Base-by-base conservation (phyloP, 2,888 invertebrate species). In the Timandra comae region DNA sequence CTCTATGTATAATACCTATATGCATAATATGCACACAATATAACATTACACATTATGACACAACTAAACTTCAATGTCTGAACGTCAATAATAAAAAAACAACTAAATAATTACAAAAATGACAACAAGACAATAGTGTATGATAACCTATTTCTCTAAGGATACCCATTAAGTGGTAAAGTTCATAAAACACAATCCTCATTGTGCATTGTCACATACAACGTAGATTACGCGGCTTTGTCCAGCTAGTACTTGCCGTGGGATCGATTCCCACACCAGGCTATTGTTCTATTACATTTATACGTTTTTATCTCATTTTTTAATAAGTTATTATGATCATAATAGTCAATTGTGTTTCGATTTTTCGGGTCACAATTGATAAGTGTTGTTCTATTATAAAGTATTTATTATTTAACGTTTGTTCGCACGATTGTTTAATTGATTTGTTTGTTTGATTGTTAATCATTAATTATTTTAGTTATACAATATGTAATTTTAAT, bases 291-390 rank as follows among this genome's bases (percentile, higher is more conserved):
- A 43, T 48, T 47, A 45, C 53, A 62, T 52, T 53, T 50, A 54
- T 59, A 38, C 49, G 53, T 64, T 67, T 67, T 76, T 75, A 71
- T 73, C 66, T 63, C 49, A 46, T 51, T 68, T 77, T 75, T 78
- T 73, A 75, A 66, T 60, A 60, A 57, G 65, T 66, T 70, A 78
- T 78, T 74, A 72, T 69, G 62, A 69, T 61, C 68, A 82, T 81
- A 84, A 84, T 84, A 65, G 79, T 53, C 75, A 74, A 84, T 84
- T 84, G 82, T 84, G 71, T 56, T 61, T 52, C 55, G 56, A 64
- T 67, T 67, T 57, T 47, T 49, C 41, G 49, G 48, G 45, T 46
- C 45, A 38, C 30, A 27, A 20, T 34, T 29, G 22, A 33, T 32
- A 41, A 38, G 20, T 25, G n/a, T n/a, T n/a, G n/a, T n/a, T 35